phyloP scores from a whole-genome alignment of 2,888 invertebrate genomes.

The Congeria kusceri region DNA sequence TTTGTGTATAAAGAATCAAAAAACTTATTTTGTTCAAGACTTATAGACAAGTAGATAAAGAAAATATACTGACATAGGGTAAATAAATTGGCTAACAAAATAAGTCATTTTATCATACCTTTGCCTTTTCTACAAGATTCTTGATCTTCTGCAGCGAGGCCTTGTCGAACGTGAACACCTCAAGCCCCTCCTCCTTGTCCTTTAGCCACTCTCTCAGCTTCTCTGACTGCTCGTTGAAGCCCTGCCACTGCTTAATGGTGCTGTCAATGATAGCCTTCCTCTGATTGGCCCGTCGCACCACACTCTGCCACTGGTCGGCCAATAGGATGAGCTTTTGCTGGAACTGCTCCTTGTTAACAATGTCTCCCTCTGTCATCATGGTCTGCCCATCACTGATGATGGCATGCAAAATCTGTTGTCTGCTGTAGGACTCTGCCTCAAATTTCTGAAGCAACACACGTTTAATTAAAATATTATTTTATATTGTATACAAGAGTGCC shows the following conservation, averaged over 20 bases:
- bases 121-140: conserved; percentile 75
- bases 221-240: conserved; percentile 75
- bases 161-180: conserved; percentile 74
- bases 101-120: conserved; percentile 61
- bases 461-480: too few relatives aligned
- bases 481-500: too few relatives aligned
- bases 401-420: conserved; percentile 82
- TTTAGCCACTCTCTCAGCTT: conserved; percentile 77
- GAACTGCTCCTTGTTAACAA: conserved; percentile 80
- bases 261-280: conserved; percentile 81
- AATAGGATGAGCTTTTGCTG: conserved; percentile 80
- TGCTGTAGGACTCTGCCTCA: conserved; percentile 80
- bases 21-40: too few relatives aligned
- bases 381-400: conserved; percentile 83
- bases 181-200: conserved; percentile 77
- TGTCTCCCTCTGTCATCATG: conserved; percentile 78
- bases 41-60: too few relatives aligned
- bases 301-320: conserved; percentile 84
- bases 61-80: too few relatives aligned
- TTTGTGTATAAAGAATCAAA: too few relatives aligned
- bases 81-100: too few relatives aligned
- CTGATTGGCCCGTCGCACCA: conserved; percentile 79
- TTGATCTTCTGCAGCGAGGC: conserved; percentile 78
- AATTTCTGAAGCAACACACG: conserved; percentile 75
- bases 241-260: conserved; percentile 79